Evolutionary conservation across 2,797 vertebrate species (phyloP).

Genomic region (Lagocephalus sceleratus): DNA sequence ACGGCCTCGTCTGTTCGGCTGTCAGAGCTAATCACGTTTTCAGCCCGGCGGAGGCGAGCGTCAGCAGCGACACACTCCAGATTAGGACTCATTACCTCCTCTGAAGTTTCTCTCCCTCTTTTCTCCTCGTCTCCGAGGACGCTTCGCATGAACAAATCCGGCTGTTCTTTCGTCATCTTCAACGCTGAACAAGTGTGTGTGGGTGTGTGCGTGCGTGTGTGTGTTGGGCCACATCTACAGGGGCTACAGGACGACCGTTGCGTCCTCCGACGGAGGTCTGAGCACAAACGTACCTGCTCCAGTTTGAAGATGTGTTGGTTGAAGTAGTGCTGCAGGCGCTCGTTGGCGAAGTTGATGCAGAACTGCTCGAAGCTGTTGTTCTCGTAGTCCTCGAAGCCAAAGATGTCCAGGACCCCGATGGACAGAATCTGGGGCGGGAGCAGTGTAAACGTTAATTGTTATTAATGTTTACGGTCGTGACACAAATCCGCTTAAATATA

Average conservation of each 20-base stretch:
- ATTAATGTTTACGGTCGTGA: background rate
- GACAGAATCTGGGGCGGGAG: constrained; percentile 83
- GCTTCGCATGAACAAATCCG: too few species aligned
- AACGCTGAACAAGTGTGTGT: background rate
- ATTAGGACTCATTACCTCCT: constrained; percentile 33
- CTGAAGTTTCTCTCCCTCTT: background rate
- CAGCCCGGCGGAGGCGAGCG: constrained; percentile 10
- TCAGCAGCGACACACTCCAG: constrained; percentile 31
- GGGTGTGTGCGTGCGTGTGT: background rate
- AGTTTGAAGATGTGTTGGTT: constrained; percentile 98
- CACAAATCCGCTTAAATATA: background rate
- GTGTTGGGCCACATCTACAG: background rate
- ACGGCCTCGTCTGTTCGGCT: constrained; percentile 18
- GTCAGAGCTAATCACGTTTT: constrained; percentile 37
- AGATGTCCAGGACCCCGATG: constrained; percentile 98
- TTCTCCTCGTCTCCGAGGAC: background rate
- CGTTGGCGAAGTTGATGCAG: constrained; percentile 98
- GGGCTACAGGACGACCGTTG: background rate
- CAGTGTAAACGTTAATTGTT: background rate
- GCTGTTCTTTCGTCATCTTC: too few species aligned
- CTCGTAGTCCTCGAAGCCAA: constrained; percentile 98
- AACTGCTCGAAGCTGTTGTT: constrained; percentile 99
- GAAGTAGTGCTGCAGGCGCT: constrained; percentile 97
- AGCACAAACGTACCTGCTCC: constrained; percentile 82
- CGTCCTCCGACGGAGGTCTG: too few species aligned